These are phyloP conservation scores for Syngnathoides biaculeatus DNA, from an alignment of 2,113 vertebrate genomes.

Conservation along the genomic window DNA sequence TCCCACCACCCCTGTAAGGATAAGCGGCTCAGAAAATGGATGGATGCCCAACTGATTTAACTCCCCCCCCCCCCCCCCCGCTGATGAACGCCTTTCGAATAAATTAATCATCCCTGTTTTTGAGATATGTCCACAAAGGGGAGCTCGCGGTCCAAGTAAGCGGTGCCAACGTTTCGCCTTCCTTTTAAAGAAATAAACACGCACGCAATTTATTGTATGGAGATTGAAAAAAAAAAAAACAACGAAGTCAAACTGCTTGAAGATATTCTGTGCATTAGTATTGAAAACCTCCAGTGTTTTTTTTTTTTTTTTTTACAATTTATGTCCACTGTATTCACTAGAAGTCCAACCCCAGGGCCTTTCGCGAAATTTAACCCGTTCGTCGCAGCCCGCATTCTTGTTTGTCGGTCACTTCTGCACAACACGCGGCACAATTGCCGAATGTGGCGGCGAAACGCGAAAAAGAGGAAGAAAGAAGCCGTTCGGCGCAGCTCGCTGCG, in stretches of 20 bases:
- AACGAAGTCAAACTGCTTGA: neutral
- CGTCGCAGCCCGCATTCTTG: constrained; percentile 32
- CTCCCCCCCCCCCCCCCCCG: no score
- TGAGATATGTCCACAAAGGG: constrained; percentile 37
- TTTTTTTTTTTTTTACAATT: no score
- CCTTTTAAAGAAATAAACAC: constrained; percentile 37
- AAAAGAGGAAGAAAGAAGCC: neutral
- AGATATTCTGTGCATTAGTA: neutral
- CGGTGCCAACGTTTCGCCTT: constrained; percentile 15
- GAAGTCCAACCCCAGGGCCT: constrained; percentile 57
- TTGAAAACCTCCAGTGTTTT: constrained; percentile 9
- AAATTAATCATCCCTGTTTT: neutral
- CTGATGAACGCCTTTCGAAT: neutral
- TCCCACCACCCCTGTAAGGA: no score
- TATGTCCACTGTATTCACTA: constrained; percentile 35
- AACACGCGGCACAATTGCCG: constrained; percentile 5
- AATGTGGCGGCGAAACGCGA: no score
- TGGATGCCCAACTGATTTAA: neutral
- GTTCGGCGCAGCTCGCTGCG: no score
- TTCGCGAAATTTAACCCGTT: constrained; percentile 62
- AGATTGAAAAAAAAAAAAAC: constrained; percentile 9
- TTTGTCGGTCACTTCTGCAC: constrained; percentile 19
- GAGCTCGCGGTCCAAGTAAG: constrained; percentile 43
- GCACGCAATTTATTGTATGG: neutral
- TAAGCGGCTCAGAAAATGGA: no score